phyloP scores from a whole-genome alignment of 2,113 vertebrate genomes.

The Festucalex cinctus region DNA sequence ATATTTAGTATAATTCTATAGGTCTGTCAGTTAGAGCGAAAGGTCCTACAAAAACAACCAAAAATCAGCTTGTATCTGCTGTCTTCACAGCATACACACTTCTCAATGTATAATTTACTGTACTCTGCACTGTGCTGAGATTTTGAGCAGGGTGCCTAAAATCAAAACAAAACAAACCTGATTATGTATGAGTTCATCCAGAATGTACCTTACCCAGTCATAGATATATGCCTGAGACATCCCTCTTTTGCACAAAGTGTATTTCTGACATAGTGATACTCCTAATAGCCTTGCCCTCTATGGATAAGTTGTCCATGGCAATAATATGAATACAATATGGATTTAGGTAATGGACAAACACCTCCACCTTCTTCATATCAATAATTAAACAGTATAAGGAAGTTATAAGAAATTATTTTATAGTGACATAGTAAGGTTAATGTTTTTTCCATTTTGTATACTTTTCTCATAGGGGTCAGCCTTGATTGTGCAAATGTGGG shows the following conservation, averaged over 20 bases:
- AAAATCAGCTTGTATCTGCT: conserved; percentile 22
- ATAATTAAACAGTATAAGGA: background rate
- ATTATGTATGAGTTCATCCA: conserved; percentile 7
- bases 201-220: background rate
- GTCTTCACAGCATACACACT: conserved; percentile 34
- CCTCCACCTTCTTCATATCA: background rate
- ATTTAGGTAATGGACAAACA: too few relatives aligned
- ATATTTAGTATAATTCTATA: background rate
- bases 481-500: background rate
- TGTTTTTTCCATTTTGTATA: background rate
- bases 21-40: background rate
- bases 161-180: conserved; percentile 14
- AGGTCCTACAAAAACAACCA: background rate
- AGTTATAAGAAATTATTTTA: background rate
- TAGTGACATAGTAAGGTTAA: background rate
- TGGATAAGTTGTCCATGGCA: background rate
- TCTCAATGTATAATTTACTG: conserved; percentile 45
- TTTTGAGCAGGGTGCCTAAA: conserved; percentile 7
- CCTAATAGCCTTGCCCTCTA: too few relatives aligned
- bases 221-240: background rate
- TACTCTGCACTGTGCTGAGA: conserved; percentile 14
- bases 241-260: background rate
- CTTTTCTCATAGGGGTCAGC: background rate
- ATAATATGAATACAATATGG: background rate
- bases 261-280: background rate